Conservation (phyloP, 2,113 vertebrate genomes). For the Patagioenas fasciata region DNA sequence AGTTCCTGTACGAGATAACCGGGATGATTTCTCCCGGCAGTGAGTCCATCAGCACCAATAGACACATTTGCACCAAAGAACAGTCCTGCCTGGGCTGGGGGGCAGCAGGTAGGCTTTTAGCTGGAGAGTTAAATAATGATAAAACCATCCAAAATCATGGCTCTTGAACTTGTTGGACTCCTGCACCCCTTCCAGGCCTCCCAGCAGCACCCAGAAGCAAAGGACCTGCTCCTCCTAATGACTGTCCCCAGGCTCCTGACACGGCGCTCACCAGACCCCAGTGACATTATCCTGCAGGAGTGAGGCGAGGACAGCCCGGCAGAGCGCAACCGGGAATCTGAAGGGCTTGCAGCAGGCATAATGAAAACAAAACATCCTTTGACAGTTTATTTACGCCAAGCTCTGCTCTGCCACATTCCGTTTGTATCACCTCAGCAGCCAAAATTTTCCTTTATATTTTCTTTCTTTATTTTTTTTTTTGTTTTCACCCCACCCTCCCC, state of each 20-base stretch:
- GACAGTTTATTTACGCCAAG: neutral
- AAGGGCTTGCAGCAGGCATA: neutral
- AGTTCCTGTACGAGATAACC: neutral
- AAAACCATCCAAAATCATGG: neutral
- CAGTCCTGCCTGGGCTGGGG: neutral
- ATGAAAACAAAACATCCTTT: neutral
- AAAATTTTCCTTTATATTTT: neutral
- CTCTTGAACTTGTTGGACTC: neutral
- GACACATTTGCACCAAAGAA: neutral
- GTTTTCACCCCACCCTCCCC: accelerated
- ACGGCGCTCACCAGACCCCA: neutral
- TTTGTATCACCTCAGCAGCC: neutral
- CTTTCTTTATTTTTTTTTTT: neutral
- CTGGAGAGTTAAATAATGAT: neutral
- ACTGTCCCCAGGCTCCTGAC: neutral
- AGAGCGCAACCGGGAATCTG: neutral
- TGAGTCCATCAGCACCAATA: neutral
- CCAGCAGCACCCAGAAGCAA: neutral
- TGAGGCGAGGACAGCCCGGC: neutral
- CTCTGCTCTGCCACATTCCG: neutral
- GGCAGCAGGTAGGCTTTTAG: neutral
- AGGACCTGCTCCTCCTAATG: neutral
- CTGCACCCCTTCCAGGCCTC: neutral
- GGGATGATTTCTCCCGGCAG: neutral
- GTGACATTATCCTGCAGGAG: neutral